Conservation (phyloP, 2,113 vertebrate species). For the Isurus oxyrinchus region DNA sequence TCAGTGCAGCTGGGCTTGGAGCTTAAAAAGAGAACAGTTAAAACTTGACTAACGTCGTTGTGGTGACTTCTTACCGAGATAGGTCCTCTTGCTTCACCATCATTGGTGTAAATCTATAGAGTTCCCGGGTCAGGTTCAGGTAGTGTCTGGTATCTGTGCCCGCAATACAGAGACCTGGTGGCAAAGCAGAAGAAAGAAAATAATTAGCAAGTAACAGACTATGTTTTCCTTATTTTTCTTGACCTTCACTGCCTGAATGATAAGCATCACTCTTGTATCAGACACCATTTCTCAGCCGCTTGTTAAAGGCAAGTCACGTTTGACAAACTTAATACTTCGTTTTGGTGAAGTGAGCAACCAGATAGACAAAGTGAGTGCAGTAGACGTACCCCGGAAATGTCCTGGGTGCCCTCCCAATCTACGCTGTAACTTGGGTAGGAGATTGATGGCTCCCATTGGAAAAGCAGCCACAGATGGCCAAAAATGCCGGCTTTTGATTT, state of each 20-base stretch:
- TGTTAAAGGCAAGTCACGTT: not conserved
- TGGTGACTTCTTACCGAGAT: constrained; percentile 57
- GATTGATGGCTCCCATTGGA: too few species aligned
- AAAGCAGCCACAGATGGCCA: too few species aligned
- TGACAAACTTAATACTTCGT: not conserved
- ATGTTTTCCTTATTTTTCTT: not conserved
- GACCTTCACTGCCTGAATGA: not conserved
- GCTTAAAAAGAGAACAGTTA: not conserved
- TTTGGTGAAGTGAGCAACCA: not conserved
- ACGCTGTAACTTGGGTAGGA: not conserved
- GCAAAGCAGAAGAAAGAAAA: constrained; percentile 36
- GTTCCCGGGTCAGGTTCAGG: constrained; percentile 61
- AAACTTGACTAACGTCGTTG: not conserved
- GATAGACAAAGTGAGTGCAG: not conserved
- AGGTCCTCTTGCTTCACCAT: constrained; percentile 59
- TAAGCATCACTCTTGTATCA: not conserved
- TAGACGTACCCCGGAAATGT: not conserved
- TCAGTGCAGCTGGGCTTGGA: not conserved
- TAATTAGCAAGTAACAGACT: not conserved
- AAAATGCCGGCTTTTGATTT: too few species aligned
- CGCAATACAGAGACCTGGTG: constrained; percentile 70
- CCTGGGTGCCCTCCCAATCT: not conserved
- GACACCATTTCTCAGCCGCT: not conserved
- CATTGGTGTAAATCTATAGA: constrained; percentile 74
- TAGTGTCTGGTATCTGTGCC: constrained; percentile 89